Evolutionary conservation across 1,140 invertebrate genomes (phyloP).

Genomic region (Centruroides sculpturatus): DNA sequence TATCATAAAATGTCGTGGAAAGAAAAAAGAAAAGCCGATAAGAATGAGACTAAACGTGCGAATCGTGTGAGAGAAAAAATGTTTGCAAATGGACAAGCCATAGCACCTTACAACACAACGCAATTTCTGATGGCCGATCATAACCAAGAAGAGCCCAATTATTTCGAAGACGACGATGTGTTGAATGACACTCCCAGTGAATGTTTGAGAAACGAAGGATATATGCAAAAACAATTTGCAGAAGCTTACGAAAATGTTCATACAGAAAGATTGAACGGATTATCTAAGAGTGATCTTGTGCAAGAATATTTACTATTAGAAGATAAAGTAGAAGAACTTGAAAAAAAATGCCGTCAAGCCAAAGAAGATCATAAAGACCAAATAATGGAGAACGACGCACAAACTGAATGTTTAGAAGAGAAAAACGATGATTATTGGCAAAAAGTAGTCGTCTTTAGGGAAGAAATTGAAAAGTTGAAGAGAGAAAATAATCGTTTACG

Average conservation of each 20-base stretch:
- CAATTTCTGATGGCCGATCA: slow-evolving; percentile 89
- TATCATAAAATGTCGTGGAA: slow-evolving; percentile 29
- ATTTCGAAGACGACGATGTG: slow-evolving; percentile 15
- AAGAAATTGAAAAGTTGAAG: background rate
- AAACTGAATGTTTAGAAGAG: background rate
- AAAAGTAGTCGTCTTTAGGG: background rate
- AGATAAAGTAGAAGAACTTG: slow-evolving; percentile 54
- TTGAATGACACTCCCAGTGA: slow-evolving; percentile 51
- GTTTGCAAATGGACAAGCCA: slow-evolving; percentile 28
- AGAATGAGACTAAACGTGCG: slow-evolving; percentile 25
- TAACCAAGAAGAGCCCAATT: slow-evolving; percentile 52
- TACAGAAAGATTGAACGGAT: slow-evolving; percentile 60
- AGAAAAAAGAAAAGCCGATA: slow-evolving; percentile 26
- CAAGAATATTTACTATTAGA: slow-evolving; percentile 73
- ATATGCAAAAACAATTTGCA: slow-evolving; percentile 77
- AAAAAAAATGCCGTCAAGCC: slow-evolving; percentile 37
- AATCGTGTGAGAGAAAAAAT: slow-evolving; percentile 23
- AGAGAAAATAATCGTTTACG: background rate
- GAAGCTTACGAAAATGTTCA: slow-evolving; percentile 77
- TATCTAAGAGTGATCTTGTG: slow-evolving; percentile 70
- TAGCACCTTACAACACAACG: slow-evolving; percentile 84
- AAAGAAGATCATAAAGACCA: background rate
- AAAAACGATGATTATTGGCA: background rate
- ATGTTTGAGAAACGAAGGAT: slow-evolving; percentile 42
- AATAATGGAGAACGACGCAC: background rate